Conservation (phyloP, 2,888 invertebrate species). For the Scaptomyza caliginosa region DNA sequence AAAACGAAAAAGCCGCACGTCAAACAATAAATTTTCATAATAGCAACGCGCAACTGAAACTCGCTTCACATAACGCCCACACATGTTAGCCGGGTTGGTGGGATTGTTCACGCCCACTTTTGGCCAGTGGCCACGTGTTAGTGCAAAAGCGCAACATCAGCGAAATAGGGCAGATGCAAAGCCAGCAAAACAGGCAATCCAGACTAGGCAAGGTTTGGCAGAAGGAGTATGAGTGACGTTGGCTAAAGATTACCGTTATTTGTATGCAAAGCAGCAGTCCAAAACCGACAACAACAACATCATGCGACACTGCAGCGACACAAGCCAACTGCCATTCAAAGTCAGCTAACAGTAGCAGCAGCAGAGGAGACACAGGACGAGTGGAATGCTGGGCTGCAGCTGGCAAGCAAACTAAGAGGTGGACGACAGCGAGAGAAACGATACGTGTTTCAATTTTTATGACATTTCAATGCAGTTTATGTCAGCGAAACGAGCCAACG, state of each 20-base stretch:
- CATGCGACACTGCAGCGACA: conserved; percentile 39
- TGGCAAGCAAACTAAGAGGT: conserved; percentile 30
- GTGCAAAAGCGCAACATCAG: conserved; percentile 68
- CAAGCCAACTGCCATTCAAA: conserved; percentile 52
- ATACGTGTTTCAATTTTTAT: conserved; percentile 73
- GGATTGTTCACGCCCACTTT: conserved; percentile 21
- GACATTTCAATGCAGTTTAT: conserved; percentile 76
- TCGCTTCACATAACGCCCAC: conserved; percentile 22
- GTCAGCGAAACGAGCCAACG: conserved; percentile 62
- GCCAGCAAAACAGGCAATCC: conserved; percentile 4
- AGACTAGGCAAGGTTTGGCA: background rate
- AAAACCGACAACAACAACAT: conserved; percentile 59
- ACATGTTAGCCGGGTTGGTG: conserved; percentile 9
- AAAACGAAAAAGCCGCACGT: conserved; percentile 44
- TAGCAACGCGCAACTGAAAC: conserved; percentile 22
- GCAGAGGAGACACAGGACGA: conserved; percentile 7
- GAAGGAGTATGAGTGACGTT: background rate
- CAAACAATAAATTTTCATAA: conserved; percentile 71
- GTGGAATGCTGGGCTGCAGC: conserved; percentile 25
- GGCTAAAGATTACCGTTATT: conserved; percentile 68
- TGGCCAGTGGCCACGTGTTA: conserved; percentile 50
- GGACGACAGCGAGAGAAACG: conserved; percentile 15
- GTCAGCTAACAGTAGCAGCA: conserved; percentile 24
- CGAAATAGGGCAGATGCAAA: conserved; percentile 48
- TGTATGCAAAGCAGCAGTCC: conserved; percentile 72